A percentile compares a stretch with the other conserved stretches of the same genome.
phyloP scores from a whole-genome alignment of 2,113 vertebrate species.

The Balaeniceps rex region DNA sequence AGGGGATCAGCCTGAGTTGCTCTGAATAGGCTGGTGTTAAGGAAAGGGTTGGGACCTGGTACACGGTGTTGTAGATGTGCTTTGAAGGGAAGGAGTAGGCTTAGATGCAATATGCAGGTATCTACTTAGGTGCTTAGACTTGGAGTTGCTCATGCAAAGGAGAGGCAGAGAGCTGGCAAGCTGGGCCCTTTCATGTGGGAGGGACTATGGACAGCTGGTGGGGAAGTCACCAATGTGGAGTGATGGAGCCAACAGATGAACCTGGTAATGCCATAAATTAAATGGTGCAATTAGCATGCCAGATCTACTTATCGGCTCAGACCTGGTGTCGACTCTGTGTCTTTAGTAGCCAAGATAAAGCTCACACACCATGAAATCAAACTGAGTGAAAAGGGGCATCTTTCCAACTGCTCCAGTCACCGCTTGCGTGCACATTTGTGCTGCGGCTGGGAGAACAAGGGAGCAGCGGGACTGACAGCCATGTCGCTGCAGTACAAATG shows the following conservation, averaged over 20 bases:
- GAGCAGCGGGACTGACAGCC: background rate
- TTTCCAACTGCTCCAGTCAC: background rate
- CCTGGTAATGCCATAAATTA: background rate
- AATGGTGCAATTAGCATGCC: background rate
- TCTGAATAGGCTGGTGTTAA: background rate
- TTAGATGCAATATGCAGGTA: rapidly evolving
- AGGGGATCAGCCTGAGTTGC: background rate
- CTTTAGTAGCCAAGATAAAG: background rate
- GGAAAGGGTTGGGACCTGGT: background rate
- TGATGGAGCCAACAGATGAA: background rate
- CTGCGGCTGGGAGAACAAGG: background rate
- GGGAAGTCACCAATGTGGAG: background rate
- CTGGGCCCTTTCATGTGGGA: background rate
- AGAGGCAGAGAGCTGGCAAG: background rate
- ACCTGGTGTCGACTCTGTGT: background rate
- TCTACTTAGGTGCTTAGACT: background rate
- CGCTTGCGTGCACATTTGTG: rapidly evolving
- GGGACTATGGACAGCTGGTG: background rate
- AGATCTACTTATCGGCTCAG: background rate
- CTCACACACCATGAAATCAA: background rate
- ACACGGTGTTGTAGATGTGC: rapidly evolving
- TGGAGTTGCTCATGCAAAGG: background rate
- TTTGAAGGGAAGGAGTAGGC: background rate
- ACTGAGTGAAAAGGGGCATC: background rate
- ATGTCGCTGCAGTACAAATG: rapidly evolving